Evolutionary conservation across 37 sponge, comb jelly and placozoan species (phyloP).

Genomic region (Agelas oroides): DNA sequence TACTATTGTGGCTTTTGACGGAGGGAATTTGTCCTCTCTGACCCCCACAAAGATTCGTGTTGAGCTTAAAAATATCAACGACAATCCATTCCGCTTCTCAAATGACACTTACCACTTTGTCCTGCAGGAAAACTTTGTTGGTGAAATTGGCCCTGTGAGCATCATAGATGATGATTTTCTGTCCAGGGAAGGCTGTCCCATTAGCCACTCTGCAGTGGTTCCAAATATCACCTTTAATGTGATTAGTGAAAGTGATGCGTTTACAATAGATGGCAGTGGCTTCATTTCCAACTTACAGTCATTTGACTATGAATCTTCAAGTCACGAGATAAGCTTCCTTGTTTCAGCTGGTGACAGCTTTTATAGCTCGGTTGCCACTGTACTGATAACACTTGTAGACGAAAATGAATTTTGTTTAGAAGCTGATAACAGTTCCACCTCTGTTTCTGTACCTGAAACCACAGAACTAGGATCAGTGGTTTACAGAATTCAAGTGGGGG

Average conservation of each 20-base stretch:
- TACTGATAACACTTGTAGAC: constrained; percentile 44
- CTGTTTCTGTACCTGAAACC: constrained; percentile 42
- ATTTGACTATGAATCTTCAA: constrained; percentile 55
- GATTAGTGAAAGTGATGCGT: constrained; percentile 11
- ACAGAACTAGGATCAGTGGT: constrained; percentile 7
- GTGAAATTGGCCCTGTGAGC: constrained; percentile 18
- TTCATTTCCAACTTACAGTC: not conserved
- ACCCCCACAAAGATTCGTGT: constrained; percentile 31
- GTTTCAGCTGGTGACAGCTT: constrained; percentile 43
- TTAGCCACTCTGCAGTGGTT: constrained; percentile 14
- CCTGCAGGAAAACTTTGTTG: constrained; percentile 47
- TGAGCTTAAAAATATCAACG: constrained; percentile 46
- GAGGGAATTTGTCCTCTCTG: constrained; percentile 7
- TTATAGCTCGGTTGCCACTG: constrained; percentile 18
- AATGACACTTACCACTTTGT: not conserved
- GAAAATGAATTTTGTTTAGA: constrained; percentile 66
- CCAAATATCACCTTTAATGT: constrained; percentile 8
- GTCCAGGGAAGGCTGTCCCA: constrained; percentile 3
- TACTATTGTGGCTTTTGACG: constrained; percentile 56
- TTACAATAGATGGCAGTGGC: constrained; percentile 18
- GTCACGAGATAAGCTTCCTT: not conserved
- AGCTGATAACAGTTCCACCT: not conserved
- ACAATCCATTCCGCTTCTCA: constrained; percentile 42
- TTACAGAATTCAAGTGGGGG: constrained; percentile 25
- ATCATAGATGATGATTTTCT: constrained; percentile 36